A percentile compares a stretch with the other conserved stretches of the same genome.
Evolutionary conservation across 2,888 invertebrate species (phyloP).

Genomic region (Eustalomyia histrio): DNA sequence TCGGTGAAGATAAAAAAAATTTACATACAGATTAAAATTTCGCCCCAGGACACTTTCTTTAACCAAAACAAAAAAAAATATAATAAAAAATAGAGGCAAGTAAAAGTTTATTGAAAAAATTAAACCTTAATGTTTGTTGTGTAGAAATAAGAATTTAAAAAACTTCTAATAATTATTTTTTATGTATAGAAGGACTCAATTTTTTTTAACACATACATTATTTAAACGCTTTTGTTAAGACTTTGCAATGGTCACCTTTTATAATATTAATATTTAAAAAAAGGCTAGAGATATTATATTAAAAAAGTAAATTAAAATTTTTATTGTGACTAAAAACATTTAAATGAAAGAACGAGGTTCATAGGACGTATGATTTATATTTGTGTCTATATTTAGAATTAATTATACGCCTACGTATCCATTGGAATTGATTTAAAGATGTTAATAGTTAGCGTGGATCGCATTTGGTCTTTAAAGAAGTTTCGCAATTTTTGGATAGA

Average conservation of each 20-base stretch:
- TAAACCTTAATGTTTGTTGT: conserved; percentile 1
- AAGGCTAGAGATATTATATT: too few species aligned
- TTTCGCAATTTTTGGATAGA: too few species aligned
- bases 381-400: too few species aligned
- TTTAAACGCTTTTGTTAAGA: neutral
- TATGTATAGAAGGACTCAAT: neutral
- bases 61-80: conserved; percentile 27
- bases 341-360: too few species aligned
- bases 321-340: too few species aligned
- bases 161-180: conserved; percentile 11
- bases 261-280: neutral
- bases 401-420: too few species aligned
- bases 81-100: neutral
- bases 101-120: neutral
- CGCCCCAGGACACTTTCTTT: conserved; percentile 41
- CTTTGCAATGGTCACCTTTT: conserved; percentile 6
- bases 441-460: too few species aligned
- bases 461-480: too few species aligned
- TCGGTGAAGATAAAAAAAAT: conserved; percentile 53
- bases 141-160: neutral
- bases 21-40: conserved; percentile 62
- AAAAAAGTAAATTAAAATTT: too few species aligned
- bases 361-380: too few species aligned
- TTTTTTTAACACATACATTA: neutral
- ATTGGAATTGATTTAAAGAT: too few species aligned